A percentile compares a stretch with the other conserved stretches of the same genome.
Evolutionary conservation across 2,113 vertebrate genomes (phyloP).

Genomic region (Ariopsis seemanni): DNA sequence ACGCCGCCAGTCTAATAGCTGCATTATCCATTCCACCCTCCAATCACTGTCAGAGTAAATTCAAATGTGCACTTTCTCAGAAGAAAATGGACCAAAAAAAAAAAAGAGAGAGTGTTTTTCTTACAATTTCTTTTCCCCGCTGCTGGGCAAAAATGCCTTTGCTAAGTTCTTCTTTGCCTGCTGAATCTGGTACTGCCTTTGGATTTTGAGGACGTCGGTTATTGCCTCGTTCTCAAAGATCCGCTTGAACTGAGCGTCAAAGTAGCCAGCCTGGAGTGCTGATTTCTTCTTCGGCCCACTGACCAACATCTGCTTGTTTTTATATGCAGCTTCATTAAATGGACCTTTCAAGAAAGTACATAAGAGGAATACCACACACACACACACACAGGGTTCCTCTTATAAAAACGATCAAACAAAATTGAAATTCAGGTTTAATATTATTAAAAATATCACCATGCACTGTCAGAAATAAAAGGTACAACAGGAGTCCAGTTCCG

Average conservation of each 20-base stretch:
- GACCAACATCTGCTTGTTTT: constrained; percentile 79
- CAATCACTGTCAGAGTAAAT: neutral
- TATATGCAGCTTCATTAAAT: constrained; percentile 83
- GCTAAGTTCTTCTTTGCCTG: constrained; percentile 81
- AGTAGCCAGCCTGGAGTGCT: constrained; percentile 80
- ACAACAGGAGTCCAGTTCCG: too few species aligned
- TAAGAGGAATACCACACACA: neutral
- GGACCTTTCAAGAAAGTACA: constrained; percentile 70
- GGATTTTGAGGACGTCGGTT: constrained; percentile 72
- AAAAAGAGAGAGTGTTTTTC: constrained; percentile 46
- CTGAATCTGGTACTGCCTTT: constrained; percentile 73
- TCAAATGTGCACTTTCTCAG: neutral
- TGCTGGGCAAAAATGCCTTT: constrained; percentile 81
- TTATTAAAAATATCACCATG: neutral
- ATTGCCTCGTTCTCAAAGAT: constrained; percentile 82
- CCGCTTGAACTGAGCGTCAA: constrained; percentile 77
- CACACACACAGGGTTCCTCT: neutral
- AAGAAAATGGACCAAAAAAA: neutral
- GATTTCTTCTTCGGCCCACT: constrained; percentile 71
- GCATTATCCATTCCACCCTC: neutral
- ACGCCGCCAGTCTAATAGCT: too few species aligned
- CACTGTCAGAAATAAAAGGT: too few species aligned
- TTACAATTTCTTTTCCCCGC: constrained; percentile 79
- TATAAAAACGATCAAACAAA: neutral
- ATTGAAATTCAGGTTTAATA: neutral